phyloP scores from a whole-genome alignment of 2,113 vertebrate genomes.

The Hymenochirus boettgeri region DNA sequence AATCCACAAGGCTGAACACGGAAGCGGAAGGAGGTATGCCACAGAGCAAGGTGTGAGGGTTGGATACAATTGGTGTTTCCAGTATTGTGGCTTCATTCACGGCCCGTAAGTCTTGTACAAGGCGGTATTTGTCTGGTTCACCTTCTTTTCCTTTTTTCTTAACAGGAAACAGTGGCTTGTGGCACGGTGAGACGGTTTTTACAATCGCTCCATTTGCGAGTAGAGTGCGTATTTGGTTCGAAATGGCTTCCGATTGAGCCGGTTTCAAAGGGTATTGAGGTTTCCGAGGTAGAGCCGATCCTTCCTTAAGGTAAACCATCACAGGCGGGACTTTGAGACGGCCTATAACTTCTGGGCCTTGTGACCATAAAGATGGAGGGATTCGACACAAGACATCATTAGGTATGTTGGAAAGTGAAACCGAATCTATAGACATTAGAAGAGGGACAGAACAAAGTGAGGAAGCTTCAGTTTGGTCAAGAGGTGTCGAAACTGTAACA shows the following conservation, averaged over 20 bases:
- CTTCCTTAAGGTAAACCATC: background rate
- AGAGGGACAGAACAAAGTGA: background rate
- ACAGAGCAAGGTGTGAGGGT: background rate
- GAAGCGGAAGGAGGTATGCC: background rate
- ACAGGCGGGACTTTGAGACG: background rate
- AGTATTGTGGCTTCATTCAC: background rate
- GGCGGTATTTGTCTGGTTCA: background rate
- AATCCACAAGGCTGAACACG: background rate
- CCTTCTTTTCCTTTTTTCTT: background rate
- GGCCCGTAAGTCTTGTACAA: background rate
- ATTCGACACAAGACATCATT: background rate
- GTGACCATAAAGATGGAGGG: background rate
- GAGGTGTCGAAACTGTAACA: background rate
- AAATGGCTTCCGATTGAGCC: background rate
- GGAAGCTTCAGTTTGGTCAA: background rate
- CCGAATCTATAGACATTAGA: background rate
- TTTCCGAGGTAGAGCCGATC: background rate
- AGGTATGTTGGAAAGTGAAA: background rate
- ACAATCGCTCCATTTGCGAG: background rate
- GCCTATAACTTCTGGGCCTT: background rate
- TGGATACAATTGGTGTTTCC: background rate
- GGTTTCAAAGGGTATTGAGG: background rate
- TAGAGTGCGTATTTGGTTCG: background rate
- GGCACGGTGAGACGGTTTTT: background rate
- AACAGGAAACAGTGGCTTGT: background rate